Evolutionary conservation across 2,888 invertebrate species (phyloP).

Genomic region (Spialia ferax): DNA sequence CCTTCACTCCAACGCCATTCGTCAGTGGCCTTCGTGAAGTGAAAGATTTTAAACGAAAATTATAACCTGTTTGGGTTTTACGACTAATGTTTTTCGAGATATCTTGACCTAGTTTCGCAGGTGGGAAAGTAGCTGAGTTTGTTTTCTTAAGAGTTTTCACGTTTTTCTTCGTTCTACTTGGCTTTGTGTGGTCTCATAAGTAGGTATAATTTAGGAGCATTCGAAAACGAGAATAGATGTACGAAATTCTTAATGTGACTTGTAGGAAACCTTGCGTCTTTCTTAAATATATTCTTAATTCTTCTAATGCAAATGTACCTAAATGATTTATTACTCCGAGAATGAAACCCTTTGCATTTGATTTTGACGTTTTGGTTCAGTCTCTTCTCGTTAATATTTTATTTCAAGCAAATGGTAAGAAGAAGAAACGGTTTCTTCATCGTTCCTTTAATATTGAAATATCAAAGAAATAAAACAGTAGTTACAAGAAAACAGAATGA

Average conservation of each 20-base stretch:
- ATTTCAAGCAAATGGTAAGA: neutral
- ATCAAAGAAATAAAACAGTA: too few relatives aligned
- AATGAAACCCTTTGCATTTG: too few relatives aligned
- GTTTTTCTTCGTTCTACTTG: neutral
- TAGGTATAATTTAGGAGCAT: conserved; percentile 21
- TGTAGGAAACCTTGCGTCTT: neutral
- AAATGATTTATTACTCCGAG: too few relatives aligned
- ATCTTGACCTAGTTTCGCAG: conserved; percentile 10
- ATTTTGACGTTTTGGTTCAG: neutral
- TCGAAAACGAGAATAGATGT: conserved; percentile 11
- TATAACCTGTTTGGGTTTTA: conserved; percentile 37
- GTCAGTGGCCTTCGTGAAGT: conserved; percentile 52
- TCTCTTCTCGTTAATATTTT: neutral
- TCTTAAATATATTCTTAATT: neutral
- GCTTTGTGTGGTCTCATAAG: neutral
- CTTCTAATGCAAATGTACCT: too few relatives aligned
- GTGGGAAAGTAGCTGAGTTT: conserved; percentile 16
- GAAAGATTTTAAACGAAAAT: conserved; percentile 41
- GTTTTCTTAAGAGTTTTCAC: neutral
- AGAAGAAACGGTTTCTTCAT: neutral
- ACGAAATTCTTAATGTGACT: neutral
- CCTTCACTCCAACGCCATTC: conserved; percentile 52
- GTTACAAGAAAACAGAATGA: too few relatives aligned
- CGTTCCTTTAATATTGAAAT: neutral
- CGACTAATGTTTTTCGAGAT: conserved; percentile 25